phyloP scores from a whole-genome alignment of 2,888 invertebrate genomes.

The Watsonalla cultraria region DNA sequence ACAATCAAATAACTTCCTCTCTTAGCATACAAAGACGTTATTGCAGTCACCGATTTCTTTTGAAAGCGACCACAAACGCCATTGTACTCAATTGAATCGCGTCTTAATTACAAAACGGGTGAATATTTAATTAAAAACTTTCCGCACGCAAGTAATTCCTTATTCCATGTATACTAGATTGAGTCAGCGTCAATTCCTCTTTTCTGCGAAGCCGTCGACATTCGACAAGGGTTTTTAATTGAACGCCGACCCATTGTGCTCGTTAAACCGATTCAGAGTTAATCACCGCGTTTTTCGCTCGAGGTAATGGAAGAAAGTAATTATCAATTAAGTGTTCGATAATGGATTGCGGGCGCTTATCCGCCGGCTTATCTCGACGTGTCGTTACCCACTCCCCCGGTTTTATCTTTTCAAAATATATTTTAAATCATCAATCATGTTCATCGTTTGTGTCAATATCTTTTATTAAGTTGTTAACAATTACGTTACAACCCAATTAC shows the following conservation, averaged over 20 bases:
- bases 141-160: conserved; percentile 74
- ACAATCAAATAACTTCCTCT: no score
- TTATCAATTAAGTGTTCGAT: conserved; percentile 76
- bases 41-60: conserved; percentile 46
- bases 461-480: conserved; percentile 17
- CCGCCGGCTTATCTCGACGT: conserved; percentile 64
- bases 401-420: conserved; percentile 59
- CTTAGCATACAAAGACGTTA: no score
- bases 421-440: conserved; percentile 58
- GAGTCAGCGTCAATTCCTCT: conserved; percentile 69
- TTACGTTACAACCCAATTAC: background rate
- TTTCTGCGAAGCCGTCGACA: conserved; percentile 65
- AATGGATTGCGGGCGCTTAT: conserved; percentile 75
- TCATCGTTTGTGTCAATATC: conserved; percentile 30
- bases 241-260: conserved; percentile 73
- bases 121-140: conserved; percentile 78
- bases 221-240: conserved; percentile 77
- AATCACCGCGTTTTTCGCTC: conserved; percentile 75
- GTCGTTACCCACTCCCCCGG: conserved; percentile 51
- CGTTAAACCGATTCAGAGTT: conserved; percentile 75
- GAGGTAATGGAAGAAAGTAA: conserved; percentile 76
- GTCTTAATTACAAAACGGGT: conserved; percentile 75
- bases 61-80: conserved; percentile 53
- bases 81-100: conserved; percentile 67
- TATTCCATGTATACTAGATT: conserved; percentile 75